Conservation (phyloP, 2,113 vertebrate genomes). For the Catharus bicknelli region DNA sequence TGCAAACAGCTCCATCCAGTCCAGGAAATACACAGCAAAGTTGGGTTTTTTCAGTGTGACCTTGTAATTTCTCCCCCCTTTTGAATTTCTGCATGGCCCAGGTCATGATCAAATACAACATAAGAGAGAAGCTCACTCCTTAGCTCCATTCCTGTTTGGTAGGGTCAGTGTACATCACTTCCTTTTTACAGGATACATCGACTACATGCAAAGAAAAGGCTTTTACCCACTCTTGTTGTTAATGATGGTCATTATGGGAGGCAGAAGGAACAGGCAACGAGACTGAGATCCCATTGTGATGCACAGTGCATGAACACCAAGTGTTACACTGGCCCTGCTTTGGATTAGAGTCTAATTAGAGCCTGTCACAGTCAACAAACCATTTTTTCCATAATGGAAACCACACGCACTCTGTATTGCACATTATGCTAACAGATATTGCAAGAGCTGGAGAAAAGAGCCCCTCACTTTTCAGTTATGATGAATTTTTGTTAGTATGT, state of each 20-base stretch:
- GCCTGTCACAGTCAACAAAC: slow-evolving; percentile 15
- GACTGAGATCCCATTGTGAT: background rate
- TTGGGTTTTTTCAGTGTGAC: background rate
- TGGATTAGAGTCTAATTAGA: slow-evolving; percentile 23
- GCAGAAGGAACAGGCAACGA: background rate
- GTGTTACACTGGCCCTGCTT: background rate
- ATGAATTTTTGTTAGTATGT: background rate
- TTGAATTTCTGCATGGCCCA: background rate
- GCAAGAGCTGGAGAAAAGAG: background rate
- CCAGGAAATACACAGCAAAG: background rate
- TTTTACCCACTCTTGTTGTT: background rate
- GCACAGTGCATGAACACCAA: background rate
- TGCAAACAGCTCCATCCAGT: background rate
- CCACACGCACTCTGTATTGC: background rate
- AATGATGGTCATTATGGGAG: background rate
- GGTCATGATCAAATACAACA: background rate
- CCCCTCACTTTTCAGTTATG: background rate
- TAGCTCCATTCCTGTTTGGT: background rate
- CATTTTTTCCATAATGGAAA: background rate
- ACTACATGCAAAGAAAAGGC: background rate
- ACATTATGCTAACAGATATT: background rate
- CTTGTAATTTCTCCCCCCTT: background rate
- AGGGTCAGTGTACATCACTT: background rate
- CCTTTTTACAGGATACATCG: background rate
- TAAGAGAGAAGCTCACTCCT: background rate